Conservation (phyloP, 2,888 invertebrate species). For the Aleiodes leptofemur region DNA sequence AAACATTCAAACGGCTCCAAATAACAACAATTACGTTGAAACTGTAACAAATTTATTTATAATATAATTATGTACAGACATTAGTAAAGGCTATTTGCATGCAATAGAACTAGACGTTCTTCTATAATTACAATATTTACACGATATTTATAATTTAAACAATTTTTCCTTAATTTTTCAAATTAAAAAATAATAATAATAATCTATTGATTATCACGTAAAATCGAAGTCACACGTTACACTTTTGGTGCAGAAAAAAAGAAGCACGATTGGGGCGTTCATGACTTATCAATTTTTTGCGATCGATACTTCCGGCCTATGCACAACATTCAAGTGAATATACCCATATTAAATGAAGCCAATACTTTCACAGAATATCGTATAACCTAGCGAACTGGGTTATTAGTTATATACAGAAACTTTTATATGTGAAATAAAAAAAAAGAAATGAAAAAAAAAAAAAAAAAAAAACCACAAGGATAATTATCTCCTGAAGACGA, state of each 20-base stretch:
- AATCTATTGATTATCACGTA: slow-evolving; percentile 43
- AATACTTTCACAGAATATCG: slow-evolving; percentile 28
- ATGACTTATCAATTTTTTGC: slow-evolving; percentile 39
- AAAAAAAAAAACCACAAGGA: background rate
- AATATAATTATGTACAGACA: no score
- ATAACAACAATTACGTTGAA: no score
- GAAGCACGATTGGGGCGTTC: slow-evolving; percentile 4
- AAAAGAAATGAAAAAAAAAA: background rate
- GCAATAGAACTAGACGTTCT: no score
- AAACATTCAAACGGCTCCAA: no score
- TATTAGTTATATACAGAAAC: no score
- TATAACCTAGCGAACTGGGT: background rate
- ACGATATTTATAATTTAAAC: background rate
- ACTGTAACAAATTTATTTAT: no score
- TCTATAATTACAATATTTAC: background rate
- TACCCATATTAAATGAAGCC: slow-evolving; percentile 37
- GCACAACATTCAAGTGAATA: slow-evolving; percentile 16
- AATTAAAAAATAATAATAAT: slow-evolving; percentile 30
- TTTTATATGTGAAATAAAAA: no score
- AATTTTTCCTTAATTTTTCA: no score
- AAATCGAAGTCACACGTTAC: slow-evolving; percentile 61
- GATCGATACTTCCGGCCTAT: slow-evolving; percentile 42
- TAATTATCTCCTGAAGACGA: slow-evolving; percentile 11
- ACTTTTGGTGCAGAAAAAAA: slow-evolving; percentile 54
- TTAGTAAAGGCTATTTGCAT: no score